Evolutionary conservation across 2,888 invertebrate species (phyloP).

Genomic region (Entomobrya proxima): DNA sequence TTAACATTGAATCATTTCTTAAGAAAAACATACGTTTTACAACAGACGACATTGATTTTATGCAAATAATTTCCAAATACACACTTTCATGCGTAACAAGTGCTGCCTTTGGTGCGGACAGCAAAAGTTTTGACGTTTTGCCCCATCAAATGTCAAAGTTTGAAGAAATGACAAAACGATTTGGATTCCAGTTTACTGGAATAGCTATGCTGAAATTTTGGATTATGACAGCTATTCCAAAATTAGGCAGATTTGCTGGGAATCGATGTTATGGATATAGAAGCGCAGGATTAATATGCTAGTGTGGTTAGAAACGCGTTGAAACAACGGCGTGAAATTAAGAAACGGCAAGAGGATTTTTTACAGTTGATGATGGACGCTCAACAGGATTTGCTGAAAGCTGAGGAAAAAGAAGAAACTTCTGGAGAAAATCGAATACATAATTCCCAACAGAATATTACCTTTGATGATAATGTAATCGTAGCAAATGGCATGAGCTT

Average conservation of each 20-base stretch:
- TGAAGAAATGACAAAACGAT: constrained; percentile 15
- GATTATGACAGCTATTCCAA: background rate
- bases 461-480: too few relatives aligned
- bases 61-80: constrained; percentile 6
- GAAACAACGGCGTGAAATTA: constrained; percentile 78
- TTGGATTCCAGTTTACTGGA: background rate
- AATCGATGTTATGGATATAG: constrained; percentile 67
- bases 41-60: background rate
- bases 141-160: background rate
- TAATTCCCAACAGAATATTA: too few relatives aligned
- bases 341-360: constrained; percentile 80
- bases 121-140: background rate
- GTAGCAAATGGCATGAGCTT: too few relatives aligned
- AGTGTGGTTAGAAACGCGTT: constrained; percentile 79
- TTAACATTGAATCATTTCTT: background rate
- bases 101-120: background rate
- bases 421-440: too few relatives aligned
- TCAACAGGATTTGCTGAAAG: constrained; percentile 77
- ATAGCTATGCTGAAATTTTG: background rate
- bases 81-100: background rate
- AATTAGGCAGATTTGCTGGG: background rate
- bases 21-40: background rate
- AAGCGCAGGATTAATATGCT: constrained; percentile 79
- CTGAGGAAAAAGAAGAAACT: too few relatives aligned
- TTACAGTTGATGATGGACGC: constrained; percentile 80